Evolutionary conservation across 2,888 invertebrate species (phyloP), one percentile per base, ranked within the genome.

Genomic region (Troides helena): DNA sequence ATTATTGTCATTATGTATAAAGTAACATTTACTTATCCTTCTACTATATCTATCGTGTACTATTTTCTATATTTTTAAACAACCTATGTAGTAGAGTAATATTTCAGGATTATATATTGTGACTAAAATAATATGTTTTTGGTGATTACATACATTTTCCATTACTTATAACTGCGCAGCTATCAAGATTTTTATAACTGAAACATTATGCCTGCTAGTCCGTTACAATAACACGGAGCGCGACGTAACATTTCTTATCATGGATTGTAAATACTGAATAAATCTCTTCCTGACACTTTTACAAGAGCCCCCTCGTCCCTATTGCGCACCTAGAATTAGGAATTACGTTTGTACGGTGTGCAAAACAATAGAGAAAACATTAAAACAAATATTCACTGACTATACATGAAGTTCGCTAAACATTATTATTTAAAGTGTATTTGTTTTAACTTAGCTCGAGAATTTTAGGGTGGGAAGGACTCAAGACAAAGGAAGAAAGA

Each of bases 201-300:
- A 18, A 4, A 4, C 61, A n/a, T n/a, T 53, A 53, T n/a, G 14
- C 14, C 6, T 53, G 8, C n/a, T 0, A 18, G 18, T 53, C 53
- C 18, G 53, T n/a, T 46, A 53, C 53, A 53, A 53, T n/a, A n/a
- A n/a, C 18, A 53, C 5, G 50, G 18, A 50, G 10, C 57, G 5
- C 23, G 23, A 58, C 23, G n/a, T n/a, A 56, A 23, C 21, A 58
- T 58, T 58, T 58, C 57, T 23, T 25, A 58, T 23, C 25, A 23
- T 58, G 23, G 21, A 58, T 58, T 58, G 57, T 58, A 58, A 23
- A 58, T 58, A 23, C 23, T 58, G 23, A 67, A 82, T 90, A 89
- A 87, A 90, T 90, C 89, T 89, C 83, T 69, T 73, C 82, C 83
- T 86, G 90, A 89, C 90, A 87, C 86, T 86, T 87, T 88, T 90